Base-by-base conservation (phyloP, 2,113 vertebrate species). In the Sebastes fasciatus region DNA sequence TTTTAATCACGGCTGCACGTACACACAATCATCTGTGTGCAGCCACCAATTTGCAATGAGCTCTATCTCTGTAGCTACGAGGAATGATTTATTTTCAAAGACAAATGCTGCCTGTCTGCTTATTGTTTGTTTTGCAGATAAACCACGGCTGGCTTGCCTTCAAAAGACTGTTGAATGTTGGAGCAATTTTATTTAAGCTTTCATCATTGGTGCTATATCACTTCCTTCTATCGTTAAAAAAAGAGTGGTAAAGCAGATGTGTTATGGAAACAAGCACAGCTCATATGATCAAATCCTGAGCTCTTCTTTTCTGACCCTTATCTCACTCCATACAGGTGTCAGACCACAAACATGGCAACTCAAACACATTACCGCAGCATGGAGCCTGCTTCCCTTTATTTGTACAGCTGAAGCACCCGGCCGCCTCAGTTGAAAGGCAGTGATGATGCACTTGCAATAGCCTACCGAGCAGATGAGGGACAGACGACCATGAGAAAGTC, bases 321-420 rank as follows among this genome's bases (percentile, higher is more conserved):
- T 93, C 91, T 89, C 71, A 34, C 68, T 71, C 10, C n/a, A 40
- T 69, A 69, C 92, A 94, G 92, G 88, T 88, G 89, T 90, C 77
- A 34, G n/a, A 77, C 76, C 51, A 76, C 76, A 92, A 92, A 94
- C 90, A 92, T 46, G 42, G 79, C 76, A 82, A 69, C 82, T 78
- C 82, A 74, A 89, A 89, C 82, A 74, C 78, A 82, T 69, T 67
- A 75, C 66, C 79, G 58, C 91, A 85, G 82, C 87, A 34, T 86
- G 90, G 83, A 73, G n/a, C 74, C 87, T 74, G 63, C 78, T 77
- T 74, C 90, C 76, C 76, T 51, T 88, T 96, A 92, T 96, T 96
- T 94, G 89, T 80, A 89, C 96, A 96, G 95, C 95, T 96, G 95
- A 95, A 82, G 46, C 79, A 52, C 40, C 14, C 55, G 8, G 8